These are phyloP conservation scores for Epirrita christyi DNA, from an alignment of 2,888 invertebrate species.

Conservation along the genomic window DNA sequence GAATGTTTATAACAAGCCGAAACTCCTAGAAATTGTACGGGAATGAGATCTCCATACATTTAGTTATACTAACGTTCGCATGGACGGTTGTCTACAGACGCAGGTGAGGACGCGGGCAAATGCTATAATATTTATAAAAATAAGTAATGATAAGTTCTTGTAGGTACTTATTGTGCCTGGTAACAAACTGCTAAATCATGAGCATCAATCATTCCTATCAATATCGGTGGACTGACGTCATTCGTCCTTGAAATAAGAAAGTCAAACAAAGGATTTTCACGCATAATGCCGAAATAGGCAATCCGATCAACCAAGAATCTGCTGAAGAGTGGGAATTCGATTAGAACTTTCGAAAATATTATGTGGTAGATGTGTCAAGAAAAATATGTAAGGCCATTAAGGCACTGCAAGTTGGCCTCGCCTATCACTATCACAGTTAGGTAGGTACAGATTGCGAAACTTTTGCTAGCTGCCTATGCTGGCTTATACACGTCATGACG, in stretches of 20 bases:
- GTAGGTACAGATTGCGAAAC: neutral
- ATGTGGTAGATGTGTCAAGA: no score
- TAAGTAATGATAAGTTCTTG: neutral
- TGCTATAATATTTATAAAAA: no score
- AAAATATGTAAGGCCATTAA: neutral
- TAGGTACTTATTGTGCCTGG: neutral
- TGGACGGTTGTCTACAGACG: neutral
- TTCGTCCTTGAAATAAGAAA: slow-evolving; percentile 26
- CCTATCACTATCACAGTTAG: neutral
- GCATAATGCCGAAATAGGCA: neutral
- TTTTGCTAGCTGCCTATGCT: no score
- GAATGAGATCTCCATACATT: no score
- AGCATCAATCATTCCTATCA: slow-evolving; percentile 37
- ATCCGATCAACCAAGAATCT: neutral
- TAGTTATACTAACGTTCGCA: no score
- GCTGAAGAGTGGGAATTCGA: no score
- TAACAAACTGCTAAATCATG: slow-evolving; percentile 20
- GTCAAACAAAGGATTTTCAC: slow-evolving; percentile 12
- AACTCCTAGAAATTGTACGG: no score
- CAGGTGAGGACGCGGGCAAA: neutral
- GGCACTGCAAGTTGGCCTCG: slow-evolving; percentile 11
- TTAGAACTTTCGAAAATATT: no score
- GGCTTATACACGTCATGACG: no score
- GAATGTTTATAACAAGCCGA: no score
- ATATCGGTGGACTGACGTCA: slow-evolving; percentile 27